Evolutionary conservation across 2,113 vertebrate genomes (phyloP).

Genomic region (Callorhinus ursinus): DNA sequence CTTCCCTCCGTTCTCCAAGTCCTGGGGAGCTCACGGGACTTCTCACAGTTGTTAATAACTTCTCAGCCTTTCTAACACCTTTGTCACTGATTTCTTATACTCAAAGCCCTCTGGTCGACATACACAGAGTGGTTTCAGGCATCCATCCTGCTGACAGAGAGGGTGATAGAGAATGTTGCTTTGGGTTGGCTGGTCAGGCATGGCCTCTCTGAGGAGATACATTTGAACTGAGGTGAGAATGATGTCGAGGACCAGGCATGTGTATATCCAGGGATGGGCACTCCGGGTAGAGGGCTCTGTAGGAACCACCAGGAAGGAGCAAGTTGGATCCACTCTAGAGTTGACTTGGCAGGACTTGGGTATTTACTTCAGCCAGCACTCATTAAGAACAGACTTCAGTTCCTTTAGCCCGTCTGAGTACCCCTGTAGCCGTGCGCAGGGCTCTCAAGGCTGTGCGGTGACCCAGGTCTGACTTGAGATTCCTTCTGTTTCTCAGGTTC

Average conservation of each 20-base stretch:
- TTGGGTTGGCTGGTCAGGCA: background rate
- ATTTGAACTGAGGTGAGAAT: background rate
- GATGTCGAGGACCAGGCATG: background rate
- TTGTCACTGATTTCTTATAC: background rate
- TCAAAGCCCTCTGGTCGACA: background rate
- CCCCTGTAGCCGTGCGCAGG: background rate
- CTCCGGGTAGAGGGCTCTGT: background rate
- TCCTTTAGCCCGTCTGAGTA: background rate
- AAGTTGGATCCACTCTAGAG: background rate
- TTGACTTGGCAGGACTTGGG: background rate
- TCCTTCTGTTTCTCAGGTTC: background rate
- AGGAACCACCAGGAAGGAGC: background rate
- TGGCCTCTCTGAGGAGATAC: background rate
- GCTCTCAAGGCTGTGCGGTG: no score
- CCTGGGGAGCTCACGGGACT: background rate
- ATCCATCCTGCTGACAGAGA: background rate
- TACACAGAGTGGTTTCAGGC: background rate
- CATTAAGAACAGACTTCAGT: background rate
- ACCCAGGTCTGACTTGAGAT: background rate
- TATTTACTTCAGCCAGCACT: background rate
- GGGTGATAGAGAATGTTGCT: background rate
- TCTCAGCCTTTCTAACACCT: background rate
- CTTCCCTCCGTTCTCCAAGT: background rate
- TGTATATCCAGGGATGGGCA: rapidly evolving
- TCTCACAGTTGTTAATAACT: background rate